Conservation (phyloP, 2,888 invertebrate species). For the Cinara cedri region DNA sequence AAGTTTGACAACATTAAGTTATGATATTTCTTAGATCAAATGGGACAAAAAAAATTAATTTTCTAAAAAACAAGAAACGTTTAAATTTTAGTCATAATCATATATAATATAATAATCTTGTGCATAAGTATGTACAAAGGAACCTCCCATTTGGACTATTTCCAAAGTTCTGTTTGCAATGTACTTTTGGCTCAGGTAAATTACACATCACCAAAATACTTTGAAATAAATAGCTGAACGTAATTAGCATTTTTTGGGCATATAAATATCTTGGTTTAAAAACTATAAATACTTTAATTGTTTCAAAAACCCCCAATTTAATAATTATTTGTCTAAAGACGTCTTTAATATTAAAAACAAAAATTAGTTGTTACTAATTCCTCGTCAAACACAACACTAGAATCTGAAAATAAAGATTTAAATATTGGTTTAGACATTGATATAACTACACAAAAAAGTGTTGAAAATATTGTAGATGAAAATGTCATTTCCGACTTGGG, state of each 20-base stretch:
- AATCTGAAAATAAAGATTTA: too few relatives aligned
- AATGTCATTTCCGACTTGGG: too few relatives aligned
- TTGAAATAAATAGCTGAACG: not conserved
- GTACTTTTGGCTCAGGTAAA: constrained; percentile 14
- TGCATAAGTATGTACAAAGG: not conserved
- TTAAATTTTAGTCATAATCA: not conserved
- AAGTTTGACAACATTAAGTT: too few relatives aligned
- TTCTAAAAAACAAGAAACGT: not conserved
- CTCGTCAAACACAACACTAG: too few relatives aligned
- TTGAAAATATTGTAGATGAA: too few relatives aligned
- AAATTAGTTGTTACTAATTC: too few relatives aligned
- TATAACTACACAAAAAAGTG: too few relatives aligned
- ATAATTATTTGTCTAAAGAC: not conserved
- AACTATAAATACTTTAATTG: too few relatives aligned
- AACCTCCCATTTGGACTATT: not conserved
- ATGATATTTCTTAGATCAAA: too few relatives aligned
- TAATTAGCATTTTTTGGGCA: not conserved
- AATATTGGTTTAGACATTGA: too few relatives aligned
- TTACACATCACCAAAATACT: not conserved
- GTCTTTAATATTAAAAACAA: too few relatives aligned
- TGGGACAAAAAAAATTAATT: not conserved
- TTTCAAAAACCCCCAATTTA: not conserved
- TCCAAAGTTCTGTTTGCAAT: constrained; percentile 21
- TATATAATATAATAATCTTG: not conserved
- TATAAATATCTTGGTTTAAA: not conserved